These are phyloP conservation scores for Phaedon cochleariae DNA, from an alignment of 2,888 invertebrate genomes.

Conservation along the genomic window DNA sequence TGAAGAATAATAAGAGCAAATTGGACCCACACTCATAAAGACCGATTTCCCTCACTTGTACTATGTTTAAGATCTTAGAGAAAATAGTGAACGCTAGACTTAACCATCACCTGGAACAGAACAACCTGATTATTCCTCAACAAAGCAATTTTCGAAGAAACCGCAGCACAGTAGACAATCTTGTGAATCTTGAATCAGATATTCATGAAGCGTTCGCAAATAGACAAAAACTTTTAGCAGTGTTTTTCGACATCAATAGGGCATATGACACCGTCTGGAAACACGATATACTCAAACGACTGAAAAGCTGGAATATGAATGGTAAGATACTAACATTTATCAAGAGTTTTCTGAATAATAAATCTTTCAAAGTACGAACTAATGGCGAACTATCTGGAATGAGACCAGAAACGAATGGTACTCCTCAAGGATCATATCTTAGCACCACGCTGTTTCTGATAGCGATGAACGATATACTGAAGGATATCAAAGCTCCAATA, in stretches of 20 bases:
- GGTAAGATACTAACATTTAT: constrained; percentile 1
- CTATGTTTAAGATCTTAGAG: neutral
- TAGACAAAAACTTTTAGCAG: constrained; percentile 3
- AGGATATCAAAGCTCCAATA: no score
- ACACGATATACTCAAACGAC: neutral
- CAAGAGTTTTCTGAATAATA: neutral
- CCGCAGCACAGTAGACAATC: neutral
- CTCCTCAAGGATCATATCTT: neutral
- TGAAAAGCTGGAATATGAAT: neutral
- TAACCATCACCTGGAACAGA: neutral
- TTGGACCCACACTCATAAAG: neutral
- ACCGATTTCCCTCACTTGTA: neutral
- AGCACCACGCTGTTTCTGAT: no score
- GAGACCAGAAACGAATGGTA: neutral
- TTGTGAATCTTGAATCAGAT: neutral
- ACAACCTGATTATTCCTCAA: neutral
- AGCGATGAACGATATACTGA: no score
- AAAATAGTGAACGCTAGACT: constrained; percentile 5
- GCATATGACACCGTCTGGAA: constrained; percentile 5
- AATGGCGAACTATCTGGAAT: neutral
- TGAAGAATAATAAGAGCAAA: neutral
- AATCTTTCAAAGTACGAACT: neutral
- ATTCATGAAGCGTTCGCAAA: constrained; percentile 7
- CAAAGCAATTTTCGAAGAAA: neutral
- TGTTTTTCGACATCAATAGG: constrained; percentile 6